Evolutionary conservation across 2,113 vertebrate genomes (phyloP), one percentile per base, ranked within the genome.

Genomic region (Lonchura striata): DNA sequence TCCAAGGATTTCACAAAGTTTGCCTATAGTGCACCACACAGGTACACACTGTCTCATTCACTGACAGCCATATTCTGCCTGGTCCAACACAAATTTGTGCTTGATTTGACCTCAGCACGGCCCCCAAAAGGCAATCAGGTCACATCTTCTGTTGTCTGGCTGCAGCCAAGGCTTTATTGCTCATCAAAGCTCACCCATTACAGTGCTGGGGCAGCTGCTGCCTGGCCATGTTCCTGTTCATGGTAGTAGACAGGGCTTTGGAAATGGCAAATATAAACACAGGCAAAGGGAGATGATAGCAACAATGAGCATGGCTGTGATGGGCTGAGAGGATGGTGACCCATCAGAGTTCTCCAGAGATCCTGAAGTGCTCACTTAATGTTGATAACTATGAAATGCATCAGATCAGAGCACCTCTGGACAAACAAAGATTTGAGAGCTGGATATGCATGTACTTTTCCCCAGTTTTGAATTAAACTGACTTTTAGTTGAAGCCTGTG

Each of bases 261-360:
- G 65, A 86, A 88, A 78, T 27, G 23, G 64, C 27, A 35, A 59
- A 49, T 35, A 33, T 42, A 42, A 88, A 77, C 68, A 23, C 21
- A 60, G 68, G 50, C 52, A 75, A 93, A 88, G 60, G 60, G 60
- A 71, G 52, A 23, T 52, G 37, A 93, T 24, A 66, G 52, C 47
- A 70, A 17, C 3, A 3, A 35, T 8, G 35, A 46, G 41, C 22
- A 2, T 0, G 5, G 27, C 61, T 87, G 50, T 1, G 8, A 19
- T 46, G 56, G 66, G 15, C 54, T 74, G 71, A 64, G 82, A 27
- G 60, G 23, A 35, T 88, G 59, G 44, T 70, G 49, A 54, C 33
- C 41, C 72, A 83, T 68, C 31, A 92, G 68, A 70, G 50, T 33
- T 59, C 61, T 69, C 46, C 33, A 66, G 85, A 70, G 44, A 75